phyloP scores from a whole-genome alignment of 2,888 invertebrate genomes.

The Patella pellucida region DNA sequence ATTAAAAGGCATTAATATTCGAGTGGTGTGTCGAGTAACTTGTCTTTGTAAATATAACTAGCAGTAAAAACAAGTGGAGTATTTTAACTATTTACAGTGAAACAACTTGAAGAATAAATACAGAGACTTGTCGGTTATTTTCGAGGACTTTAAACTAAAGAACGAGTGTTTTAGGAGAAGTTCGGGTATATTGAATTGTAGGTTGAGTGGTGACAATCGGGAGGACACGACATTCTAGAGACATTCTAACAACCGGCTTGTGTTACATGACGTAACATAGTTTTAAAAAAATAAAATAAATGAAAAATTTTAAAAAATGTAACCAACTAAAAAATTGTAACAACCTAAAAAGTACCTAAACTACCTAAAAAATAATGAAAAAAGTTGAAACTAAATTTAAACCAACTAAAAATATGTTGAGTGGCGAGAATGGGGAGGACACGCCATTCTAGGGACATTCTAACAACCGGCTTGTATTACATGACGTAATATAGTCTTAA shows the following conservation, averaged over 20 bases:
- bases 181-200: background rate
- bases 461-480: background rate
- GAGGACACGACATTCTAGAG: background rate
- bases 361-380: no score
- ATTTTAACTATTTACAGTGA: constrained; percentile 1
- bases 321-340: no score
- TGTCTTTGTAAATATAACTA: no score
- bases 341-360: no score
- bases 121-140: background rate
- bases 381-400: no score
- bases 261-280: background rate
- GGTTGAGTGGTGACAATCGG: background rate
- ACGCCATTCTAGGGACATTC: background rate
- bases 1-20: no score
- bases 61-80: background rate
- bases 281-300: background rate
- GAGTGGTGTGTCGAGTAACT: no score
- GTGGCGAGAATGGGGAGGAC: background rate
- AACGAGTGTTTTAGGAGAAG: background rate
- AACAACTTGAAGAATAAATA: constrained; percentile 4
- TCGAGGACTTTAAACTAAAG: constrained; percentile 10
- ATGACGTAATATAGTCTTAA: background rate
- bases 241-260: background rate
- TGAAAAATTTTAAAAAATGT: no score
- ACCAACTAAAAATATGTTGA: no score